A percentile compares a stretch with the other conserved stretches of the same genome.
Evolutionary conservation across 2,113 vertebrate genomes (phyloP).

Genomic region (Lynx canadensis): DNA sequence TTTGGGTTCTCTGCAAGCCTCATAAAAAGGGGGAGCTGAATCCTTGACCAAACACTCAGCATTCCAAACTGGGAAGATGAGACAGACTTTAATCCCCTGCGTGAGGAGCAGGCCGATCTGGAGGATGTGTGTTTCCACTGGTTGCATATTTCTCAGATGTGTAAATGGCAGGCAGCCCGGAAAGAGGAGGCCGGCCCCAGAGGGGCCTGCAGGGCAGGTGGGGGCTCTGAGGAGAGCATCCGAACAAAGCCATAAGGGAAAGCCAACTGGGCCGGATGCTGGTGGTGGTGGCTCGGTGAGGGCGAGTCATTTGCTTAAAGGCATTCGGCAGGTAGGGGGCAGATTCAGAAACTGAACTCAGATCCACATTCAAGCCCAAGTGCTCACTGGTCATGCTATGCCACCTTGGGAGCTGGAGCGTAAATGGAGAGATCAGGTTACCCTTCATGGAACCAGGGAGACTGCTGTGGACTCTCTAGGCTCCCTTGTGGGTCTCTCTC

Average conservation of each 20-base stretch:
- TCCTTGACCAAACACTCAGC: slow-evolving; percentile 71
- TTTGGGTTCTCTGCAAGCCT: slow-evolving; percentile 74
- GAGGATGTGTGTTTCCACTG: slow-evolving; percentile 13
- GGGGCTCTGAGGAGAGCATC: not conserved
- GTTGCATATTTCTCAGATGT: slow-evolving; percentile 56
- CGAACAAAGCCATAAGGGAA: not conserved
- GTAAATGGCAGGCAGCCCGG: slow-evolving; percentile 53
- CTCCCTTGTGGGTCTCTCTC: not conserved
- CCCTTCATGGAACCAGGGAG: not conserved
- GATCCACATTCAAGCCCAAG: not conserved
- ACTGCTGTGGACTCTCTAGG: too few relatives aligned
- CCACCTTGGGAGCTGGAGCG: not conserved
- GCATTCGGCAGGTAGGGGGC: not conserved
- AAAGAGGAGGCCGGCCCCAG: not conserved
- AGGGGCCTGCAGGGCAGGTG: not conserved
- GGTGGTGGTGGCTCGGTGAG: not conserved
- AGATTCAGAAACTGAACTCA: not conserved
- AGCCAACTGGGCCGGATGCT: not conserved
- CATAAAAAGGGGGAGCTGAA: slow-evolving; percentile 71
- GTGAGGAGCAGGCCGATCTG: slow-evolving; percentile 23
- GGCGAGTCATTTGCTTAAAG: not conserved
- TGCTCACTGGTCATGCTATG: not conserved
- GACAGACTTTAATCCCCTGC: slow-evolving; percentile 64
- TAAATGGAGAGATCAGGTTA: not conserved
- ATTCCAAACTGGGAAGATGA: slow-evolving; percentile 76